A percentile compares a stretch with the other conserved stretches of the same genome.
These are phyloP conservation scores for Pseudocheirus occidentalis DNA, from an alignment of 2,797 vertebrate species.

Conservation along the genomic window DNA sequence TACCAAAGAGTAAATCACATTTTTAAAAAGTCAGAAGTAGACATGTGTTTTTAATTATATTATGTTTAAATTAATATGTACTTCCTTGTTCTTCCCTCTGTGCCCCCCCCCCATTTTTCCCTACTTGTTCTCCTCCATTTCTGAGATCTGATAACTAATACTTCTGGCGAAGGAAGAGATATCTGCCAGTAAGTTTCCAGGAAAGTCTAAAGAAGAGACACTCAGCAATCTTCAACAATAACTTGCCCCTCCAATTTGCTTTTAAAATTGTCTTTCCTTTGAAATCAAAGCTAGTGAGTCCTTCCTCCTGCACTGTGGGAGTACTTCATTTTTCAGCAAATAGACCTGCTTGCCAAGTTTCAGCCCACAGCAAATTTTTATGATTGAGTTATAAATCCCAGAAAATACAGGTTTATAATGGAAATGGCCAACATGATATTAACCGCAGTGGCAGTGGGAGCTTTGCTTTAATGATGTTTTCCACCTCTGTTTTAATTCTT, in stretches of 20 bases:
- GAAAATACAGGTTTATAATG: neutral
- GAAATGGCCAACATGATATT: slow-evolving; percentile 42
- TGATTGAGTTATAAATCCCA: neutral
- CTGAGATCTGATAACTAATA: slow-evolving; percentile 33
- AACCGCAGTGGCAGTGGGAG: neutral
- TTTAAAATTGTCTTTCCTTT: slow-evolving; percentile 45
- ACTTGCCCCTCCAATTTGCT: neutral
- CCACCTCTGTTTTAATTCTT: neutral
- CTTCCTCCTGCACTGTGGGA: slow-evolving; percentile 31
- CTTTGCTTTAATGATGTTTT: neutral
- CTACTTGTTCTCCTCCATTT: slow-evolving; percentile 15
- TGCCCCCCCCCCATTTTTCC: neutral
- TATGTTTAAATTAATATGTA: slow-evolving; percentile 22
- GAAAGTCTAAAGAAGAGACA: neutral
- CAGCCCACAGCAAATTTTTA: slow-evolving; percentile 59
- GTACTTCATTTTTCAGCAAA: slow-evolving; percentile 49
- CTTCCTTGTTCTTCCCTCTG: neutral
- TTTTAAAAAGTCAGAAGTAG: slow-evolving; percentile 14
- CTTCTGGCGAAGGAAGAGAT: slow-evolving; percentile 11
- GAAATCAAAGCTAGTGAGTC: slow-evolving; percentile 34
- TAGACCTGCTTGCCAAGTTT: slow-evolving; percentile 55
- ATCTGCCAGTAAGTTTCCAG: neutral
- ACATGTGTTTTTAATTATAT: slow-evolving; percentile 43
- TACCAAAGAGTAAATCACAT: slow-evolving; percentile 34
- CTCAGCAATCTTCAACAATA: slow-evolving; percentile 19